phyloP scores from a whole-genome alignment of 2,888 invertebrate genomes.

The Drosophila formosana region DNA sequence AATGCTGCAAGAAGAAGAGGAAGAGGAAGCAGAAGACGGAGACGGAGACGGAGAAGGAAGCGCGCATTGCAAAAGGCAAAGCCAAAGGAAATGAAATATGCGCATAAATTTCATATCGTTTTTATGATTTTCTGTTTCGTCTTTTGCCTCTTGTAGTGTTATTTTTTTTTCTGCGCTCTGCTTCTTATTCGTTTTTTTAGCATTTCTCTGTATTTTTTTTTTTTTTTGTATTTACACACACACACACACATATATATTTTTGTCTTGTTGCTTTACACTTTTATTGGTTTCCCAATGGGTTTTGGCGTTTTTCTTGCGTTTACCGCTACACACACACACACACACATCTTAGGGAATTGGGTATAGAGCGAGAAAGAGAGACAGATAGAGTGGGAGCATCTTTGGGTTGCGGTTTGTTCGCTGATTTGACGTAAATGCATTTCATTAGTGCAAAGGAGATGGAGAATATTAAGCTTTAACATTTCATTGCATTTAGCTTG shows the following conservation, averaged over 20 bases:
- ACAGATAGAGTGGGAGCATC: neutral
- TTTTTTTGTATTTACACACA: conserved; percentile 15
- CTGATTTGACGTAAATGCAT: conserved; percentile 63
- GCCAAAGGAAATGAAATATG: conserved; percentile 77
- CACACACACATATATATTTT: conserved; percentile 16
- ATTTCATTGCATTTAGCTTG: conserved; percentile 59
- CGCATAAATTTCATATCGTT: conserved; percentile 80
- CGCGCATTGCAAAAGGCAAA: conserved; percentile 40
- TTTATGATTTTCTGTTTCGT: conserved; percentile 74
- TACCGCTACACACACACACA: conserved; percentile 27
- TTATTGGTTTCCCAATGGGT: conserved; percentile 71
- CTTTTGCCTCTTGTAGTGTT: conserved; percentile 50
- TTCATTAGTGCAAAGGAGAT: conserved; percentile 50
- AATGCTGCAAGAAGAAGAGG: neutral
- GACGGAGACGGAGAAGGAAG: conserved; percentile 19
- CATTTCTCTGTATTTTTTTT: conserved; percentile 7
- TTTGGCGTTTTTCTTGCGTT: conserved; percentile 45
- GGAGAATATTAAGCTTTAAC: conserved; percentile 59
- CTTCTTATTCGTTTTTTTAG: neutral
- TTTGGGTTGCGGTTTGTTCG: conserved; percentile 39
- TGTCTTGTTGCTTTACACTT: conserved; percentile 61
- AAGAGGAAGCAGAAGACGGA: no score
- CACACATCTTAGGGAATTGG: conserved; percentile 37
- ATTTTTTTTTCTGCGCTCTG: conserved; percentile 21
- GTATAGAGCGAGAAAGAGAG: conserved; percentile 1